Base-by-base conservation (phyloP, 2,888 invertebrate species). In the Sepioteuthis lessoniana region DNA sequence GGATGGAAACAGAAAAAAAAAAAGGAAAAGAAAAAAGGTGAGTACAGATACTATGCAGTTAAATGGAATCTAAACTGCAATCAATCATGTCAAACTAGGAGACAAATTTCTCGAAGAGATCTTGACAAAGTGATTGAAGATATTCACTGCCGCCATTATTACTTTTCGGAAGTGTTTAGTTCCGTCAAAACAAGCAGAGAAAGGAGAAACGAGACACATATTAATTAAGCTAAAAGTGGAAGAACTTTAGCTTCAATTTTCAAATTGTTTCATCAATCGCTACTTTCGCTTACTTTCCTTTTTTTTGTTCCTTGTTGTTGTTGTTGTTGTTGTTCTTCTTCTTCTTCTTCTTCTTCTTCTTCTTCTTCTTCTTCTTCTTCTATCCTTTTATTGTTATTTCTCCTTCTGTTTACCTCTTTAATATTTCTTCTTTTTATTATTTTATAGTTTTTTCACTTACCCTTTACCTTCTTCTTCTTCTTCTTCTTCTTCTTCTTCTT, bases 51-150 rank as follows among this genome's bases (percentile, higher is more conserved):
- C n/a, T 76, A 10, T 35, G n/a, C n/a, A 10, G 13, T n/a, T 76
- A 76, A 76, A 76, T n/a, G 16, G n/a, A 35, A 76, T n/a, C 76
- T 76, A 76, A 76, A 76, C n/a, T 76, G 76, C 76, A 16, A 76
- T 76, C 76, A 76, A 76, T 76, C 76, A 76, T n/a, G n/a, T 76
- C n/a, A n/a, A 35, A 16, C 76, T n/a, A 76, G n/a, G 76, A n/a
- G 76, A 76, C 76, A 76, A n/a, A 76, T 76, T 76, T 76, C 76
- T 76, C n/a, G 25, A n/a, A 76, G 76, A n/a, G 76, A 35, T 76
- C n/a, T 76, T 76, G 76, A 76, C 76, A 76, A 76, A 76, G n/a
- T 76, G 76, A 76, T 76, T 76, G 76, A 76, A n/a, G 76, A 76
- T 76, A 76, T 76, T 76, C 76, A 28, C 28, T 55, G 76, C 0